Conservation (phyloP, 2,797 vertebrate genomes). For the Micromesistius poutassou region DNA sequence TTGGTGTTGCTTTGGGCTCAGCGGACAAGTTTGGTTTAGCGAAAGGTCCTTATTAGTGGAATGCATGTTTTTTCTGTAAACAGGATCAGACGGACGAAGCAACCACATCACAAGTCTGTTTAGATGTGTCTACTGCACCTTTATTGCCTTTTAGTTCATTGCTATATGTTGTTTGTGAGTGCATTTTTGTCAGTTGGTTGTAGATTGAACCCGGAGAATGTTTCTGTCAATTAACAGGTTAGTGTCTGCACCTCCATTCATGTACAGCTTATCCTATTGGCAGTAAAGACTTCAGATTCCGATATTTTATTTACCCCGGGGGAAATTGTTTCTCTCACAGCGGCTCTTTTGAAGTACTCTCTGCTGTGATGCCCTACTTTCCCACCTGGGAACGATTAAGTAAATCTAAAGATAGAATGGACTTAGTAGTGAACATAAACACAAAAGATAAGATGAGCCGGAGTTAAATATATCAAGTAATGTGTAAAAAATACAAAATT, state of each 20-base stretch:
- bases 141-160: neutral
- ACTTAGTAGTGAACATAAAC: neutral
- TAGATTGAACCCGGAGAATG: neutral
- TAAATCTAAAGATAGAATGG: neutral
- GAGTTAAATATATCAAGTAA: neutral
- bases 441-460: neutral
- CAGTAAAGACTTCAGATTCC: neutral
- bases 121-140: neutral
- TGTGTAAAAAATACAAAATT: neutral
- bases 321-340: neutral
- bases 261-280: neutral
- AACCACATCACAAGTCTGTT: neutral
- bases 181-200: neutral
- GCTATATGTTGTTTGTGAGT: neutral
- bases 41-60: neutral
- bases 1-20: neutral
- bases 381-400: neutral
- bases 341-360: neutral
- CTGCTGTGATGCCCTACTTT: conserved; percentile 2
- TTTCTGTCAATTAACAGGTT: neutral
- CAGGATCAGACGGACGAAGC: neutral
- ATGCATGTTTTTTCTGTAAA: neutral
- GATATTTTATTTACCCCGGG: neutral
- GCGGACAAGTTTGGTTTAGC: neutral
- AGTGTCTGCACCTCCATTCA: neutral